A percentile compares a stretch with the other conserved stretches of the same genome.
Evolutionary conservation across 2,888 invertebrate genomes (phyloP).

Genomic region (Macrosiphum euphorbiae): DNA sequence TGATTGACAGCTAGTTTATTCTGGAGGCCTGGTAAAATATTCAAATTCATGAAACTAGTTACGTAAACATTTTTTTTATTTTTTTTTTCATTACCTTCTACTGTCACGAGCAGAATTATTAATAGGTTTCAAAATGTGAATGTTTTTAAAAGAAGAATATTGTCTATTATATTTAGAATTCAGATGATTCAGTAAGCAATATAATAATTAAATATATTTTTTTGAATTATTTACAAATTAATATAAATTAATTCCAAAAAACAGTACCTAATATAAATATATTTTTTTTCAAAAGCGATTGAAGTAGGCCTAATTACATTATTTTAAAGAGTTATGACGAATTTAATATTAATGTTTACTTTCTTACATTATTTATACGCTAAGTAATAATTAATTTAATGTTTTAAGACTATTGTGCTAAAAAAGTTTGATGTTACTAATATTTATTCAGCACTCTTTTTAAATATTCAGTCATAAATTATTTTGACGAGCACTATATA

Average conservation of each 20-base stretch:
- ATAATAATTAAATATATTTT: neutral
- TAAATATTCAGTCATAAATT: neutral
- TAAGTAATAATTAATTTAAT: neutral
- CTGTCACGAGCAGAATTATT: neutral
- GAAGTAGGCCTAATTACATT: neutral
- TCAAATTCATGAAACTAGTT: neutral
- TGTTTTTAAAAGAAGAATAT: neutral
- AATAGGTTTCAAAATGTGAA: neutral
- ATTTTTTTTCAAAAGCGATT: neutral
- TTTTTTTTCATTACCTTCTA: neutral
- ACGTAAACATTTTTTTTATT: neutral
- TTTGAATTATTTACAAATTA: neutral
- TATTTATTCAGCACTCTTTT: neutral
- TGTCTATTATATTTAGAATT: slow-evolving; percentile 4
- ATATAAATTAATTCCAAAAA: neutral
- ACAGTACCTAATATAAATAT: neutral
- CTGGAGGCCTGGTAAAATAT: neutral
- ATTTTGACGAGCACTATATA: neutral
- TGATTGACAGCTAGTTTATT: neutral
- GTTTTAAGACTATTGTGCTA: neutral
- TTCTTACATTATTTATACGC: neutral
- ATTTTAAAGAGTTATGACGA: neutral
- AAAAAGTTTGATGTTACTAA: neutral
- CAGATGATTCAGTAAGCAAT: neutral
- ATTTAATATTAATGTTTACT: neutral